Conservation (phyloP, 2,113 vertebrate species). For the Zosterops hypoxanthus region DNA sequence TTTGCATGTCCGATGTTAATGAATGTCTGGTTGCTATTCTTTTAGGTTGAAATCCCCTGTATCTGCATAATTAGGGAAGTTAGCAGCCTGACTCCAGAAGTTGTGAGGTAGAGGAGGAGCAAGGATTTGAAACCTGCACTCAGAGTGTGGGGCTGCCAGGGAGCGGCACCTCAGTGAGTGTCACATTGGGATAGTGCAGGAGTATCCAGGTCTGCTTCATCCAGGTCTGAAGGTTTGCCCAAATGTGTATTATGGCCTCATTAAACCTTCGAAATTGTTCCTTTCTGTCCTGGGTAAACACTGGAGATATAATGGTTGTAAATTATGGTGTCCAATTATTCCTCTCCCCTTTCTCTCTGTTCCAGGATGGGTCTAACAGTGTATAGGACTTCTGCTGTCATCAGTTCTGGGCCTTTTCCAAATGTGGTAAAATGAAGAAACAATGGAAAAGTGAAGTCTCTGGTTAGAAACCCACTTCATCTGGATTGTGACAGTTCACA, state of each 20-base stretch:
- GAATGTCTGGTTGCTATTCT: slow-evolving; percentile 26
- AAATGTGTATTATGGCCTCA: neutral
- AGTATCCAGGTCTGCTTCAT: neutral
- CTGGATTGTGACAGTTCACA: slow-evolving; percentile 8
- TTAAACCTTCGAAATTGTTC: neutral
- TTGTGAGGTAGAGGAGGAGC: neutral
- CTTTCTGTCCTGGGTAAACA: neutral
- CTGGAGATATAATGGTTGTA: neutral
- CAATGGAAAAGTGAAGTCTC: neutral
- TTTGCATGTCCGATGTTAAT: slow-evolving; percentile 60
- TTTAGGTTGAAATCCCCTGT: slow-evolving; percentile 22
- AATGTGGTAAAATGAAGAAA: neutral
- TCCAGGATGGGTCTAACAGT: neutral
- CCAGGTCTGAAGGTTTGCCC: neutral
- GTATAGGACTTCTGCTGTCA: neutral
- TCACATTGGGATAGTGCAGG: neutral
- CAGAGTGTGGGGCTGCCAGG: neutral
- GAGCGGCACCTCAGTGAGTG: neutral
- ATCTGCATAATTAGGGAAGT: neutral
- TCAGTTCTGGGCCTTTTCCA: neutral
- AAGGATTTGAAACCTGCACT: neutral
- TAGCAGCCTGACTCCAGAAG: neutral
- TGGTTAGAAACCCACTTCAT: neutral
- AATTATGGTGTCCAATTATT: neutral
- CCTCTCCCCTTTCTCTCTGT: neutral